phyloP scores from a whole-genome alignment of 2,113 vertebrate species.

The Himantopus leucocephalus region DNA sequence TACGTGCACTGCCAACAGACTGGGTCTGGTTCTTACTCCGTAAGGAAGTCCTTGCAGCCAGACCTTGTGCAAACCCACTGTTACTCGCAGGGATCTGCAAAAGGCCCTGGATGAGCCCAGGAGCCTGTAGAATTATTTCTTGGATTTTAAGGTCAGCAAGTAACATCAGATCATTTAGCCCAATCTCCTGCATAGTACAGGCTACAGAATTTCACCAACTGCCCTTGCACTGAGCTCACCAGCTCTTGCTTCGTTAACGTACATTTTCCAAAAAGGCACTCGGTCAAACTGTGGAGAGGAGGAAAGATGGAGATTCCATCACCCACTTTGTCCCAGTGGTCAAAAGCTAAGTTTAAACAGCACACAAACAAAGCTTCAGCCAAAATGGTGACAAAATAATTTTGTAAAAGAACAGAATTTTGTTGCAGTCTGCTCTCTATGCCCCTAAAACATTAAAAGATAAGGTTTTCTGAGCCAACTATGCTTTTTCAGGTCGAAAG shows the following conservation, averaged over 20 bases:
- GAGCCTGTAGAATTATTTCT: neutral
- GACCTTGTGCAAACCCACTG: neutral
- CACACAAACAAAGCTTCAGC: neutral
- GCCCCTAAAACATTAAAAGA: neutral
- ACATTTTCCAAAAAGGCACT: neutral
- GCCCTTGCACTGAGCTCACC: neutral
- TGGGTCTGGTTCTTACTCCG: accelerated
- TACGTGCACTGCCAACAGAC: neutral
- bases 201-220: neutral
- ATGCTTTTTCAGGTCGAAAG: neutral
- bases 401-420: neutral
- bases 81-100: neutral
- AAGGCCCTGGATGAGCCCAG: neutral
- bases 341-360: neutral
- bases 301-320: neutral
- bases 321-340: neutral
- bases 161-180: neutral
- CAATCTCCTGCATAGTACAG: neutral
- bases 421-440: neutral
- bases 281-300: neutral
- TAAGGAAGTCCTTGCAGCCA: neutral
- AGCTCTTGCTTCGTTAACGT: neutral
- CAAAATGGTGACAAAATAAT: neutral
- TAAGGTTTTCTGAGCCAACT: neutral
- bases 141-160: neutral